Evolutionary conservation across 1,140 invertebrate genomes (phyloP), one percentile per base, ranked within the genome.

Genomic region (Planococcus citri): DNA sequence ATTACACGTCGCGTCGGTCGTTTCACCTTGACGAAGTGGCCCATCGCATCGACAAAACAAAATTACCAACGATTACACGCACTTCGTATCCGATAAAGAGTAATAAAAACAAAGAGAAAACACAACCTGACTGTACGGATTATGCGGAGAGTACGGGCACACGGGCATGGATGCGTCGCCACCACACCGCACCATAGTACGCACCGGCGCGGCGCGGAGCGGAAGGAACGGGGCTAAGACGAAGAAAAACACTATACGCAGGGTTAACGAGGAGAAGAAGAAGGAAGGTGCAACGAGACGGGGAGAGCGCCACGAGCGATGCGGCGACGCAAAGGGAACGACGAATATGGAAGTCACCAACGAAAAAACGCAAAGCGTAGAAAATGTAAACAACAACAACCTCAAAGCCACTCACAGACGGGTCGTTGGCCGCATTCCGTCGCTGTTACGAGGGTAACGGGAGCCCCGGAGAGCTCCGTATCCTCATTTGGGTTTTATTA

Each of bases 361-460:
- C 41, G 41, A 51, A 51, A 51, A 51, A 51, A 51, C 41, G 41
- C 41, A 51, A 51, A 51, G 41, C 41, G 41, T 51, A 51, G 41
- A 51, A 51, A 51, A 51, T 51, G 41, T 51, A 51, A 51, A 51
- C 41, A 51, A 51, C 41, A 51, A 51, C 41, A 51, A 51, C 41
- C 41, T 51, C 41, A 51, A 51, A 51, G 41, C 41, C 41, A 51
- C 41, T 51, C 41, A 20, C 41, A 51, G 41, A 51, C 41, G 41
- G 41, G 41, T 51, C 41, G 41, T 51, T 51, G 41, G 41, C 41
- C 41, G 41, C 41, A 51, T 51, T 51, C 41, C 41, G 41, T 51
- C 41, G n/a, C 41, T 17, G n/a, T 20, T 51, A 51, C 29, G 29
- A 51, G 41, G 41, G 41, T 51, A 51, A 51, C 10, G 41, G 41